Evolutionary conservation across 2,888 invertebrate genomes (phyloP).

Genomic region (Andrena fulva): DNA sequence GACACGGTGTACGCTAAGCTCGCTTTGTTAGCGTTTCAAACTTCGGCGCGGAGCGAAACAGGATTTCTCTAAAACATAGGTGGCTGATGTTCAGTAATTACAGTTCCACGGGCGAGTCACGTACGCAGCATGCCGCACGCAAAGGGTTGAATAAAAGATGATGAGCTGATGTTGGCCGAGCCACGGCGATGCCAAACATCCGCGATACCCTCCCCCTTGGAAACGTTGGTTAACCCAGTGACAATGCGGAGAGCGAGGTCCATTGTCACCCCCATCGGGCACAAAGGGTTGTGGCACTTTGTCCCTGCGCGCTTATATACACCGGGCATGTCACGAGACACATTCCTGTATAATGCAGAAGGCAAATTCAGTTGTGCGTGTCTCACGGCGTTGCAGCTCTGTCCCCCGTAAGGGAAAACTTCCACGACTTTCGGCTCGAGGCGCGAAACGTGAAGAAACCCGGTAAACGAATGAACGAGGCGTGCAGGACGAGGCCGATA

Average conservation of each 20-base stretch:
- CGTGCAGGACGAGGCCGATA: neutral
- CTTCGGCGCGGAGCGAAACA: slow-evolving; percentile 45
- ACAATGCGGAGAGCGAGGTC: slow-evolving; percentile 80
- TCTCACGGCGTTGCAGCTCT: slow-evolving; percentile 30
- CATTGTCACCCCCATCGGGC: slow-evolving; percentile 73
- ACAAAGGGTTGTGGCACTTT: slow-evolving; percentile 76
- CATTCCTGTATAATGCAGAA: slow-evolving; percentile 80
- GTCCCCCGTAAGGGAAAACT: slow-evolving; percentile 28
- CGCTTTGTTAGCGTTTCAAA: slow-evolving; percentile 54
- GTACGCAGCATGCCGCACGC: slow-evolving; percentile 53
- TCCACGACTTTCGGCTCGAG: slow-evolving; percentile 11
- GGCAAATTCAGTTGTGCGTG: slow-evolving; percentile 70
- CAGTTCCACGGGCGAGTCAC: slow-evolving; percentile 60
- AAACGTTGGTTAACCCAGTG: slow-evolving; percentile 82
- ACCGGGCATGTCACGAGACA: slow-evolving; percentile 67
- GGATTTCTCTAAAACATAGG: slow-evolving; percentile 59
- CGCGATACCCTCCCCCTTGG: slow-evolving; percentile 59
- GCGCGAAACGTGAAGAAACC: slow-evolving; percentile 1
- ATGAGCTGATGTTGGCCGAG: slow-evolving; percentile 67
- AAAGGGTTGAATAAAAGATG: slow-evolving; percentile 73
- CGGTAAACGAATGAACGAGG: neutral
- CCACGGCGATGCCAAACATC: slow-evolving; percentile 70
- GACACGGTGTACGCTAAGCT: slow-evolving; percentile 48
- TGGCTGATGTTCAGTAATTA: slow-evolving; percentile 67
- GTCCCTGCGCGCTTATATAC: slow-evolving; percentile 60